Evolutionary conservation across 2,113 vertebrate species (phyloP), one percentile per base, ranked within the genome.

Genomic region (Oreochromis aureus): DNA sequence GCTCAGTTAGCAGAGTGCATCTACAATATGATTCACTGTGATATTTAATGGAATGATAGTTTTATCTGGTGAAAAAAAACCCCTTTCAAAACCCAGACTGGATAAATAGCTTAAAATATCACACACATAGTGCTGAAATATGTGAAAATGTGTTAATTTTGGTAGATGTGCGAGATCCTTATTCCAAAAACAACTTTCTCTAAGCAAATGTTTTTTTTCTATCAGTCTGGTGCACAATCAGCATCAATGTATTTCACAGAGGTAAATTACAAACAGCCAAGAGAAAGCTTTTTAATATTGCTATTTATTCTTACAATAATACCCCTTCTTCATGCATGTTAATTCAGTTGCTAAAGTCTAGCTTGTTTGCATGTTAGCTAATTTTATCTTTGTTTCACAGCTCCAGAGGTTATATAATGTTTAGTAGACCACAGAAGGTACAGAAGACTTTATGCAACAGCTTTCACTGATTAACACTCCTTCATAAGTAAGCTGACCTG

Each of bases 381-480:
- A 66, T 66, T 24, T 76, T 48, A 48, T 15, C 71, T 48, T 48
- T 19, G 22, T 76, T 76, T 48, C 15, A 30, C 24, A 76, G 41
- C 41, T 44, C 24, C 24, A 48, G 22, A 30, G 15, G 0, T 30
- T 76, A 76, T 76, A 76, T 76, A 30, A 48, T 76, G 9, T 48
- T 76, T 76, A 76, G 10, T 19, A 19, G 9, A 27, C 24, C 22
- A 3, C 24, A 48, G 24, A 76, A 76, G 24, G 44, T 76, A 48
- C 71, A 76, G 24, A 76, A 76, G 4, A 30, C 24, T 73, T 73
- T 0, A 48, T 48, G 24, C 71, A 41, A 84, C 34, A 84, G 34
- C 44, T 81, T 59, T 61, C 10, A 81, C 0, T 46, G 24, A 30
- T 39, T 69, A 69, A 18, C 0, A 48, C 0, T 48, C n/a, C 2